Base-by-base conservation (phyloP, 2,888 invertebrate genomes). In the Melanchra persicariae region DNA sequence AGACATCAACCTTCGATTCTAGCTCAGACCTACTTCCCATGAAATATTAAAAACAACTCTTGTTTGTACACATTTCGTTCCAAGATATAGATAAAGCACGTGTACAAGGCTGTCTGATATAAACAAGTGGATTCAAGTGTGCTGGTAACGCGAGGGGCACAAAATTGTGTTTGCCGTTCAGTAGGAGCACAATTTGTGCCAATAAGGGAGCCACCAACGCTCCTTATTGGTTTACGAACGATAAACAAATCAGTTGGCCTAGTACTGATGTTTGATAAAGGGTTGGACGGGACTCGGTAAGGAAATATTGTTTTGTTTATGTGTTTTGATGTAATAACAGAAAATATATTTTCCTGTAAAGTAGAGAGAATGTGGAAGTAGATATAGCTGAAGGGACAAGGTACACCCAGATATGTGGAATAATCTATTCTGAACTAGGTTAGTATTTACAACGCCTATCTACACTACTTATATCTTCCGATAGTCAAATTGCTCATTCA, bases 191-290 rank as follows among this genome's bases (percentile, higher is more conserved):
- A 83, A 83, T 81, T 83, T 81, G 81, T 70, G 70, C 67, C 83
- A 81, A 79, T 81, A 83, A 83, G 75, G 67, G 67, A 68, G 70
- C 64, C 62, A 62, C 61, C 64, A 47, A 49, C 67, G 74, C 49
- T 65, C 51, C 54, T 74, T 81, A 83, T 79, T 83, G 74, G 70
- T 83, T 74, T 79, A 74, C 65, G 40, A 79, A 71, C 72, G 83
- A 74, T 79, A 79, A 79, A 79, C 80, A 80, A 82, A 80, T 80
- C 79, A 80, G 73, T 69, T 83, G 69, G 58, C 74, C 83, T 79
- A 79, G 60, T 51, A 61, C 64, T 61, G 79, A 45, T 67, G 51
- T 79, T 82, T 72, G 54, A 55, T 63, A 62, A 71, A 78, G 66
- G 62, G 74, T 75, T 75, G 52, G 54, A 22, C 47, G 40, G 8